Percentiles rank a stretch among this genome's conserved stretches.
phyloP scores from a whole-genome alignment of 2,888 invertebrate species.

The Phyto melanocephala region DNA sequence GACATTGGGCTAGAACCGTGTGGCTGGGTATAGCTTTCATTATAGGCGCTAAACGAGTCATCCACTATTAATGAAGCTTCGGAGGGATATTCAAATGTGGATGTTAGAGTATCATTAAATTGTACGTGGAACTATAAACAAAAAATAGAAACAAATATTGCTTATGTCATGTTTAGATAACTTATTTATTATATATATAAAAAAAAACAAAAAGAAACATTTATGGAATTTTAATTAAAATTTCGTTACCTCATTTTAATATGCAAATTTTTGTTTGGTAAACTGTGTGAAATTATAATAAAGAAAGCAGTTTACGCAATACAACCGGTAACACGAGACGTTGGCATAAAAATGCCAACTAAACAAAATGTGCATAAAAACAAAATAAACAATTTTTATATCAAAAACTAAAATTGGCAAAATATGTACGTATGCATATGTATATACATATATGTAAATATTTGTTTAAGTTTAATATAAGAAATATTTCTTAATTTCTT shows the following conservation, averaged over 20 bases:
- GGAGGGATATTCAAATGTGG: constrained; percentile 95
- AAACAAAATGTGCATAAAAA: no score
- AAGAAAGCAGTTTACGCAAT: constrained; percentile 41
- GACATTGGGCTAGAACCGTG: not conserved
- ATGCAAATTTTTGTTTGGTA: constrained; percentile 30
- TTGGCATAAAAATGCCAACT: constrained; percentile 16
- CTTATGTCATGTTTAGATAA: not conserved
- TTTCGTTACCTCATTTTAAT: constrained; percentile 14
- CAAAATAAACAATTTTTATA: no score
- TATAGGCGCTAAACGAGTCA: constrained; percentile 78
- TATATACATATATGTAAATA: no score
- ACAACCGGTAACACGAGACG: constrained; percentile 21
- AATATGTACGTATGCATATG: no score
- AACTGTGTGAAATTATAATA: constrained; percentile 22
- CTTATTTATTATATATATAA: not conserved
- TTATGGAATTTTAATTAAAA: constrained; percentile 45
- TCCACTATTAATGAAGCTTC: constrained; percentile 89
- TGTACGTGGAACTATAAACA: constrained; percentile 88
- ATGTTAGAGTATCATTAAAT: constrained; percentile 92
- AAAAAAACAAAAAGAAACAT: constrained; percentile 9
- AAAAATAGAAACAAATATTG: not conserved
- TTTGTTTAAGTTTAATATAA: no score
- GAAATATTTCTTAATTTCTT: no score
- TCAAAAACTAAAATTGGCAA: no score
- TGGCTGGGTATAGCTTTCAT: constrained; percentile 45